Conservation (phyloP, 2,797 vertebrate species). For the Gadopsis bispinosus region DNA sequence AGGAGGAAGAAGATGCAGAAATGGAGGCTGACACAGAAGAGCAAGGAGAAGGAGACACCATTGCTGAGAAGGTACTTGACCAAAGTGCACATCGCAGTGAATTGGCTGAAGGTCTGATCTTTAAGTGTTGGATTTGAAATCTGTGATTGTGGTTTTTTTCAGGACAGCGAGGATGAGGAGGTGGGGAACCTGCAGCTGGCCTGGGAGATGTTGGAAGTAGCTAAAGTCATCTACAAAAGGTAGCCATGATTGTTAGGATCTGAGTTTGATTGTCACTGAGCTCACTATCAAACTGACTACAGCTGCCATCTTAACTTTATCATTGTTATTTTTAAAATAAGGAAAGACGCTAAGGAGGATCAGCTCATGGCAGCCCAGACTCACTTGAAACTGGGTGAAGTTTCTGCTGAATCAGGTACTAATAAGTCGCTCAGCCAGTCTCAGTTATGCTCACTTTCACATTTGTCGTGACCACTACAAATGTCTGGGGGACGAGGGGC, state of each 20-base stretch:
- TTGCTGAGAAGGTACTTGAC: constrained; percentile 89
- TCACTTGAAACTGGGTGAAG: constrained; percentile 95
- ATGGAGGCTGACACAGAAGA: constrained; percentile 66
- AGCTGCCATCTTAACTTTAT: neutral
- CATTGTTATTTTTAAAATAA: constrained; percentile 56
- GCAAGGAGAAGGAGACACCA: constrained; percentile 81
- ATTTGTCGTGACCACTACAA: neutral
- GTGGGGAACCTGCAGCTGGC: constrained; percentile 96
- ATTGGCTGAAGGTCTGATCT: fast-evolving
- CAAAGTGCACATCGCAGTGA: neutral
- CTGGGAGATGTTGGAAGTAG: constrained; percentile 98
- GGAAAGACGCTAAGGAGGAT: constrained; percentile 91
- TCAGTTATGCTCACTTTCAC: too few relatives aligned
- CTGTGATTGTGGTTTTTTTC: constrained; percentile 7
- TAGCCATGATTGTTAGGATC: fast-evolving
- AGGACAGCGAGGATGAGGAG: constrained; percentile 91
- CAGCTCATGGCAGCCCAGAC: constrained; percentile 94
- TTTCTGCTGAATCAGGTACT: constrained; percentile 95
- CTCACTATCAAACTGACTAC: neutral
- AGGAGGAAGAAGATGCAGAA: constrained; percentile 61
- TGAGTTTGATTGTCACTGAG: neutral
- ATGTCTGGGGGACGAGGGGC: neutral
- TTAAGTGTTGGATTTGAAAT: neutral
- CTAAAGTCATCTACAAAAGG: constrained; percentile 98
- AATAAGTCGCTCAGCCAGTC: fast-evolving